These are phyloP conservation scores for Parauchenoglanis punctatus DNA, from an alignment of 2,797 vertebrate genomes.

Conservation along the genomic window DNA sequence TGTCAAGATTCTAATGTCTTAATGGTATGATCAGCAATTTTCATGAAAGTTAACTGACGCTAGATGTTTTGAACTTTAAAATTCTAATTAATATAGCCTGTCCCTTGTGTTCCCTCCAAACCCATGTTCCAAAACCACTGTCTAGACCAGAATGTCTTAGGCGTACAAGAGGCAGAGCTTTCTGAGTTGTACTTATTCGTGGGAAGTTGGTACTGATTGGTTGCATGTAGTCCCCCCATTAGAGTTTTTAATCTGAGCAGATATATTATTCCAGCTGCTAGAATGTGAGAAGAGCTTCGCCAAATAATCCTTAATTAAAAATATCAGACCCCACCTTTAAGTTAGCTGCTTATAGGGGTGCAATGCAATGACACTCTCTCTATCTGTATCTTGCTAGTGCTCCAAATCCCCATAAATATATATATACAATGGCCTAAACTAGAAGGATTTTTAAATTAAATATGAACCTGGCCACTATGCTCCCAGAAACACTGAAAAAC, in stretches of 20 bases:
- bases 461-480: background rate
- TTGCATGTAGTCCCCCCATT: background rate
- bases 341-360: background rate
- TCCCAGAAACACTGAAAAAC: background rate
- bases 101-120: background rate
- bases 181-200: background rate
- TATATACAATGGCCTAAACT: background rate
- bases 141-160: background rate
- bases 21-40: background rate
- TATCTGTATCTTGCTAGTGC: background rate
- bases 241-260: background rate
- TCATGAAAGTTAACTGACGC: background rate
- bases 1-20: background rate
- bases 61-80: background rate
- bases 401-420: background rate
- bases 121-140: background rate
- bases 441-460: background rate
- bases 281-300: background rate
- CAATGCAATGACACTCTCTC: background rate
- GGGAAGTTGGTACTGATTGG: background rate
- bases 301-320: background rate
- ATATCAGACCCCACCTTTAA: background rate
- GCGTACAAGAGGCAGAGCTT: background rate
- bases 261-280: background rate
- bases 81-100: background rate